phyloP scores from a whole-genome alignment of 2,113 vertebrate species.

The Helogale parvula region DNA sequence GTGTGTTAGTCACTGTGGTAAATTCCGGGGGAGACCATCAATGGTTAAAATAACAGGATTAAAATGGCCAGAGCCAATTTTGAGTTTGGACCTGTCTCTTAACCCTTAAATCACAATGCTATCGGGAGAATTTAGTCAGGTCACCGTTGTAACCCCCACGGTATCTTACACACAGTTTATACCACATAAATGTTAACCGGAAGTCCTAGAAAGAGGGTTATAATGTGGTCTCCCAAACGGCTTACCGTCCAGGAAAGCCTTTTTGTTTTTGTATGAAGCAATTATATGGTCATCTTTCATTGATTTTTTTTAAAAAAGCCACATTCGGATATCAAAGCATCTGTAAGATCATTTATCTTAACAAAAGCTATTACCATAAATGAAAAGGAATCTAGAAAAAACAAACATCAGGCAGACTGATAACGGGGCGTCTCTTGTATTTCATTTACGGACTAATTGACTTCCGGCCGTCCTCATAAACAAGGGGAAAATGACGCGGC shows the following conservation, averaged over 20 bases:
- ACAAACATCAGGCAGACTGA: neutral
- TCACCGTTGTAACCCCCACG: fast-evolving
- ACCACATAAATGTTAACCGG: neutral
- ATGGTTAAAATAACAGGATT: neutral
- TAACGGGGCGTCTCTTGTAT: fast-evolving
- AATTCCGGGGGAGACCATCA: neutral
- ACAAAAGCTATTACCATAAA: neutral
- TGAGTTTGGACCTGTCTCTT: neutral
- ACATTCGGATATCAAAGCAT: neutral
- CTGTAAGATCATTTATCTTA: neutral
- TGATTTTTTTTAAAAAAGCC: neutral
- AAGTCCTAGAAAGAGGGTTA: neutral
- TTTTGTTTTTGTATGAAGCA: neutral
- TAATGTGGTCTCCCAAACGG: neutral
- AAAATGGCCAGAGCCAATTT: fast-evolving
- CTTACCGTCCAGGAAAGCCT: fast-evolving
- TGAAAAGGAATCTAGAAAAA: neutral
- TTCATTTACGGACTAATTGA: neutral
- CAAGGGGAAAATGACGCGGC: neutral
- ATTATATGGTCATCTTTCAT: neutral
- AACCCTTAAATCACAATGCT: neutral
- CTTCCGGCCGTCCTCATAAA: neutral
- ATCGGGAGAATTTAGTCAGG: neutral
- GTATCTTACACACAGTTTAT: fast-evolving
- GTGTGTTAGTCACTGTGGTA: too few species aligned